These are phyloP conservation scores for Scaptomyza pallida DNA, from an alignment of 1,140 invertebrate genomes.

Conservation along the genomic window DNA sequence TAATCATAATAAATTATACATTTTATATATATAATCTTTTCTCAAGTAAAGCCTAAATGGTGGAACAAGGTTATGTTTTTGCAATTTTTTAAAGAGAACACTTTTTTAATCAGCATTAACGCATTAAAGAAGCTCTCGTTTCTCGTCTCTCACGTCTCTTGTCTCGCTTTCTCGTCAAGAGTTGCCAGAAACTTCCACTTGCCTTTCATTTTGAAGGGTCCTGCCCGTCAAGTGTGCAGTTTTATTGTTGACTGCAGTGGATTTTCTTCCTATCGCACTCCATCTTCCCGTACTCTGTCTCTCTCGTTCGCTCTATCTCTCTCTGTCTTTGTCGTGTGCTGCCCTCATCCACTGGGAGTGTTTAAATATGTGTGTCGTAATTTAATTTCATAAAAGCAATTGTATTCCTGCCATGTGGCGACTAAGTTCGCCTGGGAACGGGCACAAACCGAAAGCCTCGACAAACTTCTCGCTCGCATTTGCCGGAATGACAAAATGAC, in stretches of 20 bases:
- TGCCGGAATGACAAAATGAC: constrained; percentile 70
- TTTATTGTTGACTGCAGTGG: constrained; percentile 43
- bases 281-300: no score
- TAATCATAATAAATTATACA: no score
- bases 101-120: constrained; percentile 41
- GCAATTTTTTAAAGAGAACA: constrained; percentile 1
- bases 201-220: constrained; percentile 28
- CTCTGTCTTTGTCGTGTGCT: constrained; percentile 2
- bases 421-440: constrained; percentile 38
- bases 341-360: constrained; percentile 16
- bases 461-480: constrained; percentile 58
- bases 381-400: constrained; percentile 81
- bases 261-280: constrained; percentile 1
- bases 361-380: constrained; percentile 67
- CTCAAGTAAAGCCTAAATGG: no score
- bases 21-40: no score
- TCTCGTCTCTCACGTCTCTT: neutral
- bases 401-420: constrained; percentile 58
- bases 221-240: constrained; percentile 32
- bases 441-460: constrained; percentile 22
- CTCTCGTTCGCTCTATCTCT: no score
- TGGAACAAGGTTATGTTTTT: neutral
- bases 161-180: constrained; percentile 7
- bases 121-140: constrained; percentile 27
- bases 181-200: constrained; percentile 23